These are phyloP conservation scores for Turdus rufiventris DNA, from an alignment of 2,113 vertebrate species.

Conservation along the genomic window DNA sequence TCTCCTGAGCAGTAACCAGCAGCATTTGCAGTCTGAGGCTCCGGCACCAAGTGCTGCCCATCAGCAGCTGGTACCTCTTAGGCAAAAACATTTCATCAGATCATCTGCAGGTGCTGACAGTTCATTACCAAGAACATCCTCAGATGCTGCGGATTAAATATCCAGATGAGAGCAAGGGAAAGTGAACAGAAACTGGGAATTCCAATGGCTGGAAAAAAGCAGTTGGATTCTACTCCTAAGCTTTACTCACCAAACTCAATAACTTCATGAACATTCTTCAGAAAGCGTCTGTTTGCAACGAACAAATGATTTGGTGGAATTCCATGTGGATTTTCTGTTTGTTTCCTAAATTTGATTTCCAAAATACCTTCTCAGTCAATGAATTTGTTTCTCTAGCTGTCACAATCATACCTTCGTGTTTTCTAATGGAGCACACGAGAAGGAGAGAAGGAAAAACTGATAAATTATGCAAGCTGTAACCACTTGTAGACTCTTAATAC, in stretches of 20 bases:
- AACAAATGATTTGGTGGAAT: background rate
- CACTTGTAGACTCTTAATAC: background rate
- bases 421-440: background rate
- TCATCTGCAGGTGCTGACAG: background rate
- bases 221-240: background rate
- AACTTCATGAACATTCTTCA: background rate
- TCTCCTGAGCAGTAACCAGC: background rate
- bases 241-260: background rate
- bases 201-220: background rate
- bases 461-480: background rate
- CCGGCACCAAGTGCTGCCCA: background rate
- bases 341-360: background rate
- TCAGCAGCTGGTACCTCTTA: background rate
- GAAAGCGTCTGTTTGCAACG: background rate
- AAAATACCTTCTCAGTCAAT: background rate
- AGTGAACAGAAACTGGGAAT: background rate
- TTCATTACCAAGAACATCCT: background rate
- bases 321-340: background rate
- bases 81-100: background rate
- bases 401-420: background rate
- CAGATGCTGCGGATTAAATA: background rate
- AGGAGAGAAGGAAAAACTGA: background rate
- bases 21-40: background rate
- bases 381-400: background rate
- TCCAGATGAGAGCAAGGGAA: background rate